phyloP scores from a whole-genome alignment of 2,888 invertebrate genomes.

The Orchesella flavescens region DNA sequence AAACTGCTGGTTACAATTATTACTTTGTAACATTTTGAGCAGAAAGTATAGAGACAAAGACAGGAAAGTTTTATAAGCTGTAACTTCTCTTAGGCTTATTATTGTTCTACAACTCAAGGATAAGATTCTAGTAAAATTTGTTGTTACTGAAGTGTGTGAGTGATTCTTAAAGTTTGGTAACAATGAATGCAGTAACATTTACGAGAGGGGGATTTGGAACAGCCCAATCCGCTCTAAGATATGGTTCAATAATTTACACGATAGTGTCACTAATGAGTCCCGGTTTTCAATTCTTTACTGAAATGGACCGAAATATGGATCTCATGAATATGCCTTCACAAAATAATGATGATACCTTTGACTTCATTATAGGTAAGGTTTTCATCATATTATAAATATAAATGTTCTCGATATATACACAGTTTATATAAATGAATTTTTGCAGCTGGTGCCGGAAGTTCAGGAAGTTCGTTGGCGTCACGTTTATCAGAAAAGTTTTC shows the following conservation, averaged over 20 bases:
- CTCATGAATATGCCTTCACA: constrained; percentile 49
- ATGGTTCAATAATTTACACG: constrained; percentile 35
- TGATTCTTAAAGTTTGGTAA: background rate
- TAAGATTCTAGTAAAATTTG: no score
- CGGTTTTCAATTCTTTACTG: constrained; percentile 48
- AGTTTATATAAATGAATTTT: background rate
- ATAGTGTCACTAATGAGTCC: constrained; percentile 48
- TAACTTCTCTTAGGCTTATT: no score
- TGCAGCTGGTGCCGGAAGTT: constrained; percentile 63
- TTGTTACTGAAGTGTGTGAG: no score
- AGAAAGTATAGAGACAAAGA: no score
- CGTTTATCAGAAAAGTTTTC: constrained; percentile 57
- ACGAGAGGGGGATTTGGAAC: constrained; percentile 6
- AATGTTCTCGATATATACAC: background rate
- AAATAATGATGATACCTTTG: constrained; percentile 58
- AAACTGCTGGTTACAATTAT: no score
- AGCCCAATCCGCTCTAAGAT: constrained; percentile 20
- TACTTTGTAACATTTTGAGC: no score
- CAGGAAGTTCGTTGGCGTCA: constrained; percentile 61
- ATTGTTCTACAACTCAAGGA: no score
- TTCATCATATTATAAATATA: background rate
- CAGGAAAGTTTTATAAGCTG: no score
- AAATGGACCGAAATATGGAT: constrained; percentile 63
- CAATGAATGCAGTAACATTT: constrained; percentile 33
- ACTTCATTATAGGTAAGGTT: constrained; percentile 65